Base-by-base conservation (phyloP, 2,888 invertebrate species). In the Andrena fulva region DNA sequence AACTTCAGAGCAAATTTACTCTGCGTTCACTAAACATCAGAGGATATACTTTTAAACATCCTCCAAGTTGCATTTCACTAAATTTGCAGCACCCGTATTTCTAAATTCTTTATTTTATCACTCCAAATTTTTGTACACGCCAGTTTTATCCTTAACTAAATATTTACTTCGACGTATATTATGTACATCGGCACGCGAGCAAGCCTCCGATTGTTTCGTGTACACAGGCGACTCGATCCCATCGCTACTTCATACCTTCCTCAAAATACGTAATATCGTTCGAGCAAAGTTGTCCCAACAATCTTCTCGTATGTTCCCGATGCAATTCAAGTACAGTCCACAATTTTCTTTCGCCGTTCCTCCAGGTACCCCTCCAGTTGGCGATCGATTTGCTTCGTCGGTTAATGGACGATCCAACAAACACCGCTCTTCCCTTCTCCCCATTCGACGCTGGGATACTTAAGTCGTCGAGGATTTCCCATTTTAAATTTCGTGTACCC, bases 401-500 rank as follows among this genome's bases (percentile, higher is more conserved):
- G 16, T 74, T 74, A 74, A 77, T 35, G 60, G 50, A 77, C 52
- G 66, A 67, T 29, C 24, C 27, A 59, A 31, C 35, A 67, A 75
- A 60, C 75, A 67, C 35, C 20, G 29, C 24, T 10, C 56, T 1
- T 16, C 27, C 4, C 4, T 10, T 27, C 16, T 10, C 2, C 29
- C 27, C 42, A 33, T 59, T 50, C 66, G 33, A 16, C 31, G 31
- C 56, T 73, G 48, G 24, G 59, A 66, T 31, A 66, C 35, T 50
- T 50, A 48, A 48, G 59, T 35, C 60, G 50, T 66, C 52, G 35
- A 35, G 66, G 8, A 60, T 75, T 67, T 35, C 60, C 67, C 77
- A 59, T 66, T 75, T 60, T 67, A 60, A 24, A 66, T 75, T 3
- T 35, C 75, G 59, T 77, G 75, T 75, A 52, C 77, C 66, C 75